These are phyloP conservation scores for Villa cingulata DNA, from an alignment of 2,888 invertebrate species.

Conservation along the genomic window DNA sequence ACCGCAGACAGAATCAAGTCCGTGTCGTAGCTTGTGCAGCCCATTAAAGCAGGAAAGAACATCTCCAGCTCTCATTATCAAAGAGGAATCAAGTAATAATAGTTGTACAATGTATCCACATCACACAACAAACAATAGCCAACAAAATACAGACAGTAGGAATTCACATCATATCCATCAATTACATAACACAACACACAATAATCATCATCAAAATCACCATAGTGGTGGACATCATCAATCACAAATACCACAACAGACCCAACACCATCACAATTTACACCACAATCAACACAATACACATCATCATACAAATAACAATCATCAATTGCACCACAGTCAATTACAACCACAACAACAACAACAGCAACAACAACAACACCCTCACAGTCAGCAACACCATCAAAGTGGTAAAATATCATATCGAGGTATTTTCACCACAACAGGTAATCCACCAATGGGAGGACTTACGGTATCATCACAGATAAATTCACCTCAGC, in stretches of 20 bases:
- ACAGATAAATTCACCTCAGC: constrained; percentile 33
- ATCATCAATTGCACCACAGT: constrained; percentile 15
- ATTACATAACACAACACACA: constrained; percentile 18
- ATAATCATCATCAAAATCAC: constrained; percentile 21
- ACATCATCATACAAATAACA: constrained; percentile 23
- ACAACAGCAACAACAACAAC: constrained; percentile 29
- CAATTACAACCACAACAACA: constrained; percentile 30
- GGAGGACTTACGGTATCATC: constrained; percentile 21
- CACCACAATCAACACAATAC: constrained; percentile 26
- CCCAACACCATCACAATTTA: constrained; percentile 19
- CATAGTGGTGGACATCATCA: constrained; percentile 25
- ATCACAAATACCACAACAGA: constrained; percentile 25
- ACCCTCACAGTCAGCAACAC: constrained; percentile 35
- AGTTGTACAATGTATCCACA: constrained; percentile 40
- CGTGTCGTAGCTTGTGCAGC: constrained; percentile 39
- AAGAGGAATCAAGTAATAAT: constrained; percentile 62
- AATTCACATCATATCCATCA: constrained; percentile 15
- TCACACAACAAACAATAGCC: constrained; percentile 21
- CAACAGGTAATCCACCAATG: constrained; percentile 43
- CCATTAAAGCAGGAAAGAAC: constrained; percentile 51
- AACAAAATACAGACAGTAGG: constrained; percentile 13
- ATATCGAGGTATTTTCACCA: constrained; percentile 60
- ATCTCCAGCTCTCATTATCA: constrained; percentile 51
- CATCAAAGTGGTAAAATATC: constrained; percentile 41
- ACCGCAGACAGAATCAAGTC: constrained; percentile 38